Evolutionary conservation across 2,888 invertebrate species (phyloP), one percentile per base, ranked within the genome.

Genomic region (Leucophora obtusa): DNA sequence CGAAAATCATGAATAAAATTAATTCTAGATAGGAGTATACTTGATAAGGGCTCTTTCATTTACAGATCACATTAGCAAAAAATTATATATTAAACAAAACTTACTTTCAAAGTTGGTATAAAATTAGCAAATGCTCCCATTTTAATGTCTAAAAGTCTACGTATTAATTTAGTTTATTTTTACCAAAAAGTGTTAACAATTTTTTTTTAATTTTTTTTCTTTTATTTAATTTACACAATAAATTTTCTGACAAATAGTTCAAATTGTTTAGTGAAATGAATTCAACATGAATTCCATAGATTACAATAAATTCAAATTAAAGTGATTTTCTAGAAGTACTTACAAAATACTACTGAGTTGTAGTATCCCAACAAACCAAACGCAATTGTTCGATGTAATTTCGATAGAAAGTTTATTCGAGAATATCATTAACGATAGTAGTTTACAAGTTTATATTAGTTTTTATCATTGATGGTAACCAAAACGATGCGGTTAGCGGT

Each of bases 101-200:
- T 56, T 66, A 66, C 66, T 15, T 66, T 56, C 6, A 66, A 21
- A 7, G 21, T 18, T 7, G 53, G 53, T 65, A 11, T n/a, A 11
- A 66, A n/a, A 56, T 56, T 66, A 11, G 54, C 28, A n/a, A 66
- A 56, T 15, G 47, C 24, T 38, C 54, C 54, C 66, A 66, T 66
- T 66, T 35, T 56, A 18, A 21, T 11, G 18, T n/a, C 38, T 54
- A 28, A 28, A 18, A 54, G 43, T 24, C 18, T 35, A 66, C 66
- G 24, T 24, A 66, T 15, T n/a, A 21, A 56, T 66, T 66, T 62
- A 15, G 35, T 35, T 35, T 28, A n/a, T n/a, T 33, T 21, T 47
- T n/a, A 9, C 11, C 47, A 50, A 43, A 62, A 47, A n/a, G 11
- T 63, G 28, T 63, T 62, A 43, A 43, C 9, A 24, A 21, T 58